Conservation (phyloP, 2,888 invertebrate species). For the Blomia tropicalis region DNA sequence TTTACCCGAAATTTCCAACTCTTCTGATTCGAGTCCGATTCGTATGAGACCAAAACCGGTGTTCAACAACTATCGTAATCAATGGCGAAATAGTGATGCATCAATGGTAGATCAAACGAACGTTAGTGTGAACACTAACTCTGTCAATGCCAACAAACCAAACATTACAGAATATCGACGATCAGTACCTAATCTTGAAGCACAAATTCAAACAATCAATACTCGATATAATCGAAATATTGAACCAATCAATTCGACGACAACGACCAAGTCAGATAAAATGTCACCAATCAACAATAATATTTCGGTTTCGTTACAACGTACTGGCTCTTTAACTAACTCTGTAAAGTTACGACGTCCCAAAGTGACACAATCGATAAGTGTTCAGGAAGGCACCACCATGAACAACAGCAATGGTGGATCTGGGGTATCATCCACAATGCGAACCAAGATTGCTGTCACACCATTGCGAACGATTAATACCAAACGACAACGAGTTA, state of each 20-base stretch:
- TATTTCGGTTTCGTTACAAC: neutral
- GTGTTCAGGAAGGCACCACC: neutral
- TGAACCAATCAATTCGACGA: neutral
- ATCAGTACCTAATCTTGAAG: constrained; percentile 5
- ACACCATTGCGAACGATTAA: constrained; percentile 36
- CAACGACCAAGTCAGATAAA: neutral
- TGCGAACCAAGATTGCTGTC: neutral
- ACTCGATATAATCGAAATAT: neutral
- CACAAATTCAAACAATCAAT: neutral
- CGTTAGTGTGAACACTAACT: no score
- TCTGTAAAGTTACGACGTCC: neutral
- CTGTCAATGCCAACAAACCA: neutral
- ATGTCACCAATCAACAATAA: neutral
- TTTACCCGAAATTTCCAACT: neutral
- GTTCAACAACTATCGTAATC: neutral
- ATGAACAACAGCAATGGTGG: neutral
- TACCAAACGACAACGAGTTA: neutral
- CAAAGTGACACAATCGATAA: neutral
- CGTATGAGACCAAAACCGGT: neutral
- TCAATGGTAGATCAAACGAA: neutral
- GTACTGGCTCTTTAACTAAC: neutral
- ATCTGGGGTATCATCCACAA: neutral
- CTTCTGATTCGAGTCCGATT: neutral
- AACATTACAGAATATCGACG: neutral
- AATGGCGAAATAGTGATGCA: constrained; percentile 4